Evolutionary conservation across 2,888 invertebrate species (phyloP).

Genomic region (Phorcus lineatus): DNA sequence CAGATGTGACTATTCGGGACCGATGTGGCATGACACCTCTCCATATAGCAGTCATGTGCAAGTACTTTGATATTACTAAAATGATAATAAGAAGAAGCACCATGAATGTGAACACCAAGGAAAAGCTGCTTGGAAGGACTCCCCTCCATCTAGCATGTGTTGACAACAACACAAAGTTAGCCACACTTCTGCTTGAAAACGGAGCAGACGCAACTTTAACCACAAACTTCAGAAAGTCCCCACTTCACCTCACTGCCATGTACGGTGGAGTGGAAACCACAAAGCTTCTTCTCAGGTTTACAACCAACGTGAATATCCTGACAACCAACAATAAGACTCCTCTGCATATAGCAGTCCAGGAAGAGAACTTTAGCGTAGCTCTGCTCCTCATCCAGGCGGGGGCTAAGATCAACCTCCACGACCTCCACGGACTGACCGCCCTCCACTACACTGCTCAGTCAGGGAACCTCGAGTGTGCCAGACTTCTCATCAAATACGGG

Average conservation of each 20-base stretch:
- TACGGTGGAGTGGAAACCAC: constrained; percentile 54
- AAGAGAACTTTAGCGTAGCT: constrained; percentile 48
- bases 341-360: constrained; percentile 54
- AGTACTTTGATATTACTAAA: constrained; percentile 54
- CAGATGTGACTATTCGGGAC: constrained; percentile 59
- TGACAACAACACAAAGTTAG: constrained; percentile 50
- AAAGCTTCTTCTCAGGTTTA: constrained; percentile 48
- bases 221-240: constrained; percentile 63
- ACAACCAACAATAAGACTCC: constrained; percentile 61
- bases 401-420: constrained; percentile 59
- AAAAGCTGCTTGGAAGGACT: constrained; percentile 61
- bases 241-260: constrained; percentile 59
- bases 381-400: constrained; percentile 54
- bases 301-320: constrained; percentile 61
- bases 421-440: constrained; percentile 63
- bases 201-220: constrained; percentile 68
- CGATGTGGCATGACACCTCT: constrained; percentile 57
- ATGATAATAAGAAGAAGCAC: constrained; percentile 52
- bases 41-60: constrained; percentile 55
- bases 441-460: constrained; percentile 55
- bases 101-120: constrained; percentile 29
- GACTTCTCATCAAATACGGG: constrained; percentile 51
- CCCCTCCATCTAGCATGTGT: constrained; percentile 65
- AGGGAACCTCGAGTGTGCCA: constrained; percentile 50
- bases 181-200: constrained; percentile 55